Evolutionary conservation across 53 echinoderm and acorn worm species (phyloP).

Genomic region (Crossaster papposus): DNA sequence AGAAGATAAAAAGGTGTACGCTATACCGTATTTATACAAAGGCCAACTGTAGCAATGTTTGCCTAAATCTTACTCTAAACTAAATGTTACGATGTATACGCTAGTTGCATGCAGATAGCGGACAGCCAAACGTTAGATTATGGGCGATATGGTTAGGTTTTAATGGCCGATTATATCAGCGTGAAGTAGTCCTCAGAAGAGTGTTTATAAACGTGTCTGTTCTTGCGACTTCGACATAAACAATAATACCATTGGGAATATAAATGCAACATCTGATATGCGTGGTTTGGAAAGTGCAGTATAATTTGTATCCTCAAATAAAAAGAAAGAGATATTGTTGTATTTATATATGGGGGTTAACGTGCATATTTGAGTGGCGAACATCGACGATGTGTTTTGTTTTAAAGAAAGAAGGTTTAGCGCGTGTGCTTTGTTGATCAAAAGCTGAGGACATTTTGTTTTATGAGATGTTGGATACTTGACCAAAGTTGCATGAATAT

Average conservation of each 20-base stretch:
- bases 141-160: neutral
- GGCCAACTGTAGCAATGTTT: too few species aligned
- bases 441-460: neutral
- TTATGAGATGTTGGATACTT: too few species aligned
- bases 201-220: neutral
- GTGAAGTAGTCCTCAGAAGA: neutral
- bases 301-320: neutral
- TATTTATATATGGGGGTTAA: neutral
- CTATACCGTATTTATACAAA: neutral
- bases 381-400: neutral
- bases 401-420: neutral
- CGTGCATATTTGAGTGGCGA: neutral
- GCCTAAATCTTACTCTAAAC: slow-evolving; percentile 15
- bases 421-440: neutral
- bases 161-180: slow-evolving; percentile 29
- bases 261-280: neutral
- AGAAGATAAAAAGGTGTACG: neutral
- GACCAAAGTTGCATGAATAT: too few species aligned
- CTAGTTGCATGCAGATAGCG: neutral
- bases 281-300: neutral
- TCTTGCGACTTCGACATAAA: neutral
- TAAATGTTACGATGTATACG: slow-evolving; percentile 29
- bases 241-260: neutral
- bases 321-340: neutral
- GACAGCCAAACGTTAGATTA: neutral